A percentile compares a stretch with the other conserved stretches of the same genome.
These are phyloP conservation scores for Erpornis zantholeuca DNA, from an alignment of 2,113 vertebrate genomes.

Conservation along the genomic window DNA sequence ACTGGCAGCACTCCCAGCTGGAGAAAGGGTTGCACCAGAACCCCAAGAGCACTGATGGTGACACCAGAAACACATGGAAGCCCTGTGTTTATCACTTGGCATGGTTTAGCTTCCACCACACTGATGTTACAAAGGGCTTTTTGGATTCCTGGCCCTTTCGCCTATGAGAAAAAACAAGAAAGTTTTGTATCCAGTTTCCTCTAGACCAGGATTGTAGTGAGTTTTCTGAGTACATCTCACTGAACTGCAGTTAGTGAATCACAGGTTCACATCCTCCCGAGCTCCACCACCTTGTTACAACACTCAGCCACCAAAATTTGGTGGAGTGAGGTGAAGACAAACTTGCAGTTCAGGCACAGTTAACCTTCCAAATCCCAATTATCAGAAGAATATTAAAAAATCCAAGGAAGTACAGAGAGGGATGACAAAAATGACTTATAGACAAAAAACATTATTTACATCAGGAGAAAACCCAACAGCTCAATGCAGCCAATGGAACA, in stretches of 20 bases:
- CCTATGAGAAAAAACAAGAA: background rate
- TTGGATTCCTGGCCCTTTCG: background rate
- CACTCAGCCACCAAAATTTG: background rate
- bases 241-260: background rate
- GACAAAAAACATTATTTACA: background rate
- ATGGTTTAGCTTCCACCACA: background rate
- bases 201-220: fast-evolving
- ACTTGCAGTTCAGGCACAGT: background rate
- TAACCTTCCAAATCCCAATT: background rate
- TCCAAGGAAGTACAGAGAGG: background rate
- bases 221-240: background rate
- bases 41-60: background rate
- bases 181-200: background rate
- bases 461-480: background rate
- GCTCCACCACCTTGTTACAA: background rate
- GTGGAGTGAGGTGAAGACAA: background rate
- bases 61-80: fast-evolving
- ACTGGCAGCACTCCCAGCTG: background rate
- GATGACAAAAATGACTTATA: fast-evolving
- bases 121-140: background rate
- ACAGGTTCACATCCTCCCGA: background rate
- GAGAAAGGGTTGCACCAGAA: background rate
- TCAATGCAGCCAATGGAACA: fast-evolving
- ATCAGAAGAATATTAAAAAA: background rate
- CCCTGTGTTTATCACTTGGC: fast-evolving